Conservation (phyloP, 2,797 vertebrate genomes). For the Urophycis tenuis region DNA sequence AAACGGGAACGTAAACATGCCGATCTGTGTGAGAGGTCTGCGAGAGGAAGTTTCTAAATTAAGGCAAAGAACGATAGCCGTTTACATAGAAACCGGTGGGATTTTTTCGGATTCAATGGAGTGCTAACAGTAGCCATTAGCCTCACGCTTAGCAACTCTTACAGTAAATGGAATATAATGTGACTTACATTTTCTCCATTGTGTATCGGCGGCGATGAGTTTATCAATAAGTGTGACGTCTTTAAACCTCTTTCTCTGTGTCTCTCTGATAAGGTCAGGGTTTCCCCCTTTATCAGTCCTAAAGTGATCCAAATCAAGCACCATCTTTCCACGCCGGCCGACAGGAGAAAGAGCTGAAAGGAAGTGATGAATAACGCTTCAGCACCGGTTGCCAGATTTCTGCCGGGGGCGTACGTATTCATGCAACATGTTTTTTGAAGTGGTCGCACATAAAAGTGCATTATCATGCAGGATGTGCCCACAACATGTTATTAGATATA, state of each 20-base stretch:
- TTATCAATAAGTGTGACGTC: conserved; percentile 88
- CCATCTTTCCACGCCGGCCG: conserved; percentile 69
- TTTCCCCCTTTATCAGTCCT: conserved; percentile 92
- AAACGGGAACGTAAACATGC: neutral
- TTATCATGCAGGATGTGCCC: neutral
- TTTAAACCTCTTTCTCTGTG: conserved; percentile 88
- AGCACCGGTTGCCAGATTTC: neutral
- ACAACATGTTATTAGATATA: neutral
- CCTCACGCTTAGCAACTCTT: conserved; percentile 30
- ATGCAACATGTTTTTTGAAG: neutral
- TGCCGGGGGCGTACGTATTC: neutral
- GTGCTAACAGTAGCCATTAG: conserved; percentile 22
- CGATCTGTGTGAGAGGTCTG: neutral
- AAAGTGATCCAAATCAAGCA: conserved; percentile 89
- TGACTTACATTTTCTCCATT: conserved; percentile 90
- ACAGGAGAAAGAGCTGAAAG: conserved; percentile 9
- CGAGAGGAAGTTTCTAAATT: neutral
- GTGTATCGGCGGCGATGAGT: conserved; percentile 79
- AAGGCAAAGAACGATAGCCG: neutral
- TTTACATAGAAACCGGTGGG: neutral
- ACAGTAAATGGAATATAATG: neutral
- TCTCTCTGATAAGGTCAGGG: conserved; percentile 79
- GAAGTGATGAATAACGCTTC: neutral
- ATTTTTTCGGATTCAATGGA: neutral
- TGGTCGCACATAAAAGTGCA: neutral